Base-by-base conservation (phyloP, 2,113 vertebrate genomes). In the Deroptyus accipitrinus region DNA sequence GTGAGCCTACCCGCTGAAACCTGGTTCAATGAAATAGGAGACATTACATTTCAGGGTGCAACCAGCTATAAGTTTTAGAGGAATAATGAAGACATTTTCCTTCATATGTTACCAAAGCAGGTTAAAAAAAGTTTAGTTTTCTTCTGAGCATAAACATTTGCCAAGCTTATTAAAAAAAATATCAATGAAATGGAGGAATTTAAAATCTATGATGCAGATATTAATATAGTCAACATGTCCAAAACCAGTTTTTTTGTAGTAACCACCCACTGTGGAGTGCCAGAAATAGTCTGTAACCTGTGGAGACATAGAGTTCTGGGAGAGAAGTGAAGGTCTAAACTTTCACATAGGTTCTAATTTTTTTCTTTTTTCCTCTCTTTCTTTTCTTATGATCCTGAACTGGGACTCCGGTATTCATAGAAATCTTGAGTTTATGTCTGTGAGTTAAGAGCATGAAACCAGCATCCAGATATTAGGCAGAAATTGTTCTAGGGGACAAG, bases 221-320 rank as follows among this genome's bases (percentile, higher is more conserved):
- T 44, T 70, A 75, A 37, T 75, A 59, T 20, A 44, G 4, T 18
- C 66, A 78, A 68, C 2, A 28, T 3, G 2, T 64, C 24, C 9
- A 55, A 20, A 88, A 75, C 15, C 1, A 39, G 2, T 0, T 11
- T 5, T 0, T 81, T 55, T 41, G 3, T 41, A 59, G 13, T n/a
- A 83, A 79, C 54, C 72, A 41, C 10, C 44, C 75, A 41, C 12
- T 55, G 22, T 84, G 11, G 13, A 48, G 16, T 78, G 19, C 4
- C 33, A 62, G 19, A 82, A 66, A 41, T 27, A 51, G 4, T 61
- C 19, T 78, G 46, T 52, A 74, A 28, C 5, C 20, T 31, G 7
- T 17, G 66, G 44, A 51, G 22, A 42, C 16, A 55, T 3, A 27
- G 23, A 52, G 8, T 33, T 69, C 18, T 57, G 15, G 5, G 11